A percentile compares a stretch with the other conserved stretches of the same genome.
Evolutionary conservation across 2,797 vertebrate genomes (phyloP).

Genomic region (Rhynchonycteris naso): DNA sequence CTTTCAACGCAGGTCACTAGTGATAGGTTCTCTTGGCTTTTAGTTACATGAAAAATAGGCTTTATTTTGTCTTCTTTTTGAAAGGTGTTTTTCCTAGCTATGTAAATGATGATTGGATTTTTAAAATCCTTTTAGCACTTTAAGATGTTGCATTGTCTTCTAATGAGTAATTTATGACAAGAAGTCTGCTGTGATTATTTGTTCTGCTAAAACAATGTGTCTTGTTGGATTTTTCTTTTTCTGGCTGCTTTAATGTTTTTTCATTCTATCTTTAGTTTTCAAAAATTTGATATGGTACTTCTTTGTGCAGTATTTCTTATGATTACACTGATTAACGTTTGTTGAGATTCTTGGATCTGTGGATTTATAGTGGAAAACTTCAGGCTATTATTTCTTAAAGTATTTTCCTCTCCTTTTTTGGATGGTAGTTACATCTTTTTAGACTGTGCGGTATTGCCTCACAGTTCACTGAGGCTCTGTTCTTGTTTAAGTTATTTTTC

Average conservation of each 20-base stretch:
- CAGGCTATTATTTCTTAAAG: neutral
- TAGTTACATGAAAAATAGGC: neutral
- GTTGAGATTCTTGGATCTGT: neutral
- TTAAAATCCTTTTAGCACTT: neutral
- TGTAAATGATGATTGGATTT: neutral
- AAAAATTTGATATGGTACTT: neutral
- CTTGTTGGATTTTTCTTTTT: neutral
- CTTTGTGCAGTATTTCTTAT: neutral
- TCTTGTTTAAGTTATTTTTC: neutral
- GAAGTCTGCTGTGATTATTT: neutral
- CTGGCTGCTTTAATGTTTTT: neutral
- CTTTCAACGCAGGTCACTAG: neutral
- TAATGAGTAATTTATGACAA: neutral
- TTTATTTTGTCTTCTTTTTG: constrained; percentile 11
- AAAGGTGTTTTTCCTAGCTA: neutral
- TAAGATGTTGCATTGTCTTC: neutral
- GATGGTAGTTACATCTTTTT: neutral
- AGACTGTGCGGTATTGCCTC: neutral
- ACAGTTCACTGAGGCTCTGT: neutral
- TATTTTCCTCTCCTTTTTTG: neutral
- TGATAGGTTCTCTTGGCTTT: neutral
- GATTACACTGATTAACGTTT: neutral
- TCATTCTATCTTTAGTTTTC: neutral
- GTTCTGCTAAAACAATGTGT: neutral
- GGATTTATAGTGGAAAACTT: neutral